These are phyloP conservation scores for Nannoperca obscura DNA, from an alignment of 2,797 vertebrate genomes.

Conservation along the genomic window DNA sequence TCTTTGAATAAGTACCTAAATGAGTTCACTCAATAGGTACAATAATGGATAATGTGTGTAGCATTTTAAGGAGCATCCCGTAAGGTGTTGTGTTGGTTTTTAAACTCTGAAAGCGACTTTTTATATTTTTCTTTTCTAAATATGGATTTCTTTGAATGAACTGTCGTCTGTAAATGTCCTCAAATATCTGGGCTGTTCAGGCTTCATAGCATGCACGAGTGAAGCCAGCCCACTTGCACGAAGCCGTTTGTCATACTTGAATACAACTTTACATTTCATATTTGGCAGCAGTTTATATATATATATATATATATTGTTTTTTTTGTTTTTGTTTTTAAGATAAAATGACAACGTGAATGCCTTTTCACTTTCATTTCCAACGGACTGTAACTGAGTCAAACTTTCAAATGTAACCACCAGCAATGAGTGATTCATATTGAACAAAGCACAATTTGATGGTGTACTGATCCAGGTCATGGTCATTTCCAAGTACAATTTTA, in stretches of 20 bases:
- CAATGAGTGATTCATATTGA: background rate
- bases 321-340: background rate
- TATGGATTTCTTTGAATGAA: conserved; percentile 9
- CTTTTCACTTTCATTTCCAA: background rate
- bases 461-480: background rate
- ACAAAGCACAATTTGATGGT: conserved; percentile 8
- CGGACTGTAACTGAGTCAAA: background rate
- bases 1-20: background rate
- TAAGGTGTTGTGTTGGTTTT: conserved; percentile 16
- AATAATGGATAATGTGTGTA: background rate
- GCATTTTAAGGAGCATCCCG: background rate
- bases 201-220: conserved; percentile 24
- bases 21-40: background rate
- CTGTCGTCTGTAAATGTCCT: conserved; percentile 9
- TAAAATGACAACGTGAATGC: background rate
- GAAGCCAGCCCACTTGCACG: background rate
- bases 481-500: conserved; percentile 9
- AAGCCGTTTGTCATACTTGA: conserved; percentile 27
- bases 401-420: background rate
- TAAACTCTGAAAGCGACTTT: background rate
- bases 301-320: too few relatives aligned
- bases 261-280: conserved; percentile 24
- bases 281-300: background rate
- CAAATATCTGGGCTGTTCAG: background rate
- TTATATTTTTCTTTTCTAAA: background rate